These are phyloP conservation scores for Macrophya alboannulata DNA, from an alignment of 2,888 invertebrate species.

Conservation along the genomic window DNA sequence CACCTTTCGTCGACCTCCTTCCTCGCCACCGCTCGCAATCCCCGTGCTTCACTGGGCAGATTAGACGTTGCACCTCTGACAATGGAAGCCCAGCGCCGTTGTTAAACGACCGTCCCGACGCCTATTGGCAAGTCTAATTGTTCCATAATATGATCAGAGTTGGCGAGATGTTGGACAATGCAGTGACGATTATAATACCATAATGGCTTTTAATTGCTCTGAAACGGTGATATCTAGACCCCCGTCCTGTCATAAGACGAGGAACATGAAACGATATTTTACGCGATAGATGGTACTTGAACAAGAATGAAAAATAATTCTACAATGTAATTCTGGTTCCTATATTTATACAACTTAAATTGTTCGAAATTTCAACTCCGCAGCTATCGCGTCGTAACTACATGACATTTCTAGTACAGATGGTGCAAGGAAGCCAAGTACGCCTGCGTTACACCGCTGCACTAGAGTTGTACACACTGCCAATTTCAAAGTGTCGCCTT, in stretches of 20 bases:
- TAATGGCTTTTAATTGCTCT: slow-evolving; percentile 47
- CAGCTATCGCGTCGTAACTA: not conserved
- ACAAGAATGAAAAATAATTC: not conserved
- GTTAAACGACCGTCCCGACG: slow-evolving; percentile 54
- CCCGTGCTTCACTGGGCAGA: slow-evolving; percentile 41
- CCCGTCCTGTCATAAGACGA: not conserved
- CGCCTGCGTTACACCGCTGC: slow-evolving; percentile 1
- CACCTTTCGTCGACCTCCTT: slow-evolving; percentile 37
- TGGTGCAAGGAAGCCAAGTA: slow-evolving; percentile 27
- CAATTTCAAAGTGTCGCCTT: slow-evolving; percentile 49
- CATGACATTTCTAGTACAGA: slow-evolving; percentile 42
- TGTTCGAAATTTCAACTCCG: not conserved
- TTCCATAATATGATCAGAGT: slow-evolving; percentile 54
- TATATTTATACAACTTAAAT: not conserved
- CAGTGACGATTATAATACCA: slow-evolving; percentile 43
- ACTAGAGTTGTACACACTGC: slow-evolving; percentile 33
- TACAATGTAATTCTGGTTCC: not conserved
- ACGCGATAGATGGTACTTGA: not conserved
- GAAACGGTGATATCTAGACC: not conserved
- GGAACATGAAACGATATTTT: not conserved
- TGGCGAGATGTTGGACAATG: slow-evolving; percentile 39
- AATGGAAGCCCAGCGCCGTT: slow-evolving; percentile 51
- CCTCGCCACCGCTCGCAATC: not conserved
- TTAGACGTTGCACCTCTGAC: slow-evolving; percentile 48
- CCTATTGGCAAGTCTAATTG: slow-evolving; percentile 57